phyloP scores from a whole-genome alignment of 2,797 vertebrate species.

The Pterois miles region DNA sequence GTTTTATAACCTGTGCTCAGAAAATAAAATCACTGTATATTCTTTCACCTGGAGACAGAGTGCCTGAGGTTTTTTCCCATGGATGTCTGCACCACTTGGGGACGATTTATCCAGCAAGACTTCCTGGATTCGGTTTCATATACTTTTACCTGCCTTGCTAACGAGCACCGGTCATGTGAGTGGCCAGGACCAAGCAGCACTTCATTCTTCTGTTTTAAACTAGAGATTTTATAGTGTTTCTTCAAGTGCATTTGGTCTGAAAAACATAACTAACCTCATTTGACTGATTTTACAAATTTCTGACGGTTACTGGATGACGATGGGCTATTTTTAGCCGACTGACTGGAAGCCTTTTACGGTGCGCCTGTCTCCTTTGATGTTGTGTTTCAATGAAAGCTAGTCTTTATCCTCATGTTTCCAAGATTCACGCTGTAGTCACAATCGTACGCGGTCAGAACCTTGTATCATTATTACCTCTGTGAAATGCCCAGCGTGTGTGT shows the following conservation, averaged over 20 bases:
- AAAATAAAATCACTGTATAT: neutral
- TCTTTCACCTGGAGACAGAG: too few relatives aligned
- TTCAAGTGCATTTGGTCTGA: neutral
- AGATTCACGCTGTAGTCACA: slow-evolving; percentile 17
- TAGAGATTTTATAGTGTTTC: neutral
- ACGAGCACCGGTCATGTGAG: too few relatives aligned
- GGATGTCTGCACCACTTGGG: too few relatives aligned
- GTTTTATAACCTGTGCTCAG: too few relatives aligned
- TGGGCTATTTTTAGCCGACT: slow-evolving; percentile 42
- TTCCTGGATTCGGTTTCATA: too few relatives aligned
- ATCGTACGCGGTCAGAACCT: slow-evolving; percentile 21
- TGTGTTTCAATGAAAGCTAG: slow-evolving; percentile 8
- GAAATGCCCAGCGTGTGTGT: neutral
- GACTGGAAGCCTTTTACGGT: slow-evolving; percentile 23
- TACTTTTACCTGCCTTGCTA: too few relatives aligned
- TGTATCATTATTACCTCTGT: slow-evolving; percentile 14
- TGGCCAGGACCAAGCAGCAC: too few relatives aligned
- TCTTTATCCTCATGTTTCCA: neutral
- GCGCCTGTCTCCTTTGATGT: slow-evolving; percentile 6
- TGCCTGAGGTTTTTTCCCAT: too few relatives aligned
- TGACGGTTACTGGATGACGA: slow-evolving; percentile 5
- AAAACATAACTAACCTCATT: slow-evolving; percentile 5
- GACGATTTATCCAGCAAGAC: too few relatives aligned
- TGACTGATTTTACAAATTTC: slow-evolving; percentile 21
- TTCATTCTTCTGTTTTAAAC: too few relatives aligned